Conservation (phyloP, 2,888 invertebrate genomes). For the Standfussiana lucernea region DNA sequence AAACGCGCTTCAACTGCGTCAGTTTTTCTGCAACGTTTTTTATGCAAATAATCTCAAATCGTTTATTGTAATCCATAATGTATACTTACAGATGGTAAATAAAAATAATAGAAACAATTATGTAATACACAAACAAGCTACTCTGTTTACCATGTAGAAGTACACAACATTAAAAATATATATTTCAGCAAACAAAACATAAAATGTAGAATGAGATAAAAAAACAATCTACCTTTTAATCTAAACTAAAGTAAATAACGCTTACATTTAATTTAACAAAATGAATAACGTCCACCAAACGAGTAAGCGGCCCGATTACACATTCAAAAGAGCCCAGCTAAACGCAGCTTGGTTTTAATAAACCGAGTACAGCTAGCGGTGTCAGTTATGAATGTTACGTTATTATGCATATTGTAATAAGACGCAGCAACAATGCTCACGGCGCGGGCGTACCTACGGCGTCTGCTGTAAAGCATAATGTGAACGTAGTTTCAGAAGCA, state of each 20-base stretch:
- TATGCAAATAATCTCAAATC: too few species aligned
- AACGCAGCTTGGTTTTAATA: constrained; percentile 80
- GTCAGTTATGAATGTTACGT: constrained; percentile 84
- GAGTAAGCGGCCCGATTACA: constrained; percentile 80
- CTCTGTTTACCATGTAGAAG: not conserved
- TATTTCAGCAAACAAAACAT: constrained; percentile 10
- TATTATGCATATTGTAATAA: constrained; percentile 83
- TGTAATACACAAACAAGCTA: constrained; percentile 1
- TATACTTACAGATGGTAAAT: too few species aligned
- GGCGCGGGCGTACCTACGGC: constrained; percentile 65
- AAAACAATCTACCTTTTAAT: not conserved
- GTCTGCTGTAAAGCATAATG: constrained; percentile 82
- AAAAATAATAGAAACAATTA: too few species aligned
- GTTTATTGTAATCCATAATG: too few species aligned
- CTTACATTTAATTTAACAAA: constrained; percentile 62
- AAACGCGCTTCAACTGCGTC: not conserved
- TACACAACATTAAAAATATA: not conserved
- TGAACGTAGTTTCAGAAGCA: constrained; percentile 81
- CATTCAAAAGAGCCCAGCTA: constrained; percentile 77
- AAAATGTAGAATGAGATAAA: not conserved
- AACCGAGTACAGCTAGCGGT: constrained; percentile 75
- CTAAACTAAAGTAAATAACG: constrained; percentile 28
- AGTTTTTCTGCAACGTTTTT: not conserved
- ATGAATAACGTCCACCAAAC: constrained; percentile 72
- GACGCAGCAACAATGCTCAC: constrained; percentile 77